Percentiles rank a stretch among this genome's conserved stretches.
Evolutionary conservation across 2,888 invertebrate species (phyloP).

Genomic region (Epistrophe eligans): DNA sequence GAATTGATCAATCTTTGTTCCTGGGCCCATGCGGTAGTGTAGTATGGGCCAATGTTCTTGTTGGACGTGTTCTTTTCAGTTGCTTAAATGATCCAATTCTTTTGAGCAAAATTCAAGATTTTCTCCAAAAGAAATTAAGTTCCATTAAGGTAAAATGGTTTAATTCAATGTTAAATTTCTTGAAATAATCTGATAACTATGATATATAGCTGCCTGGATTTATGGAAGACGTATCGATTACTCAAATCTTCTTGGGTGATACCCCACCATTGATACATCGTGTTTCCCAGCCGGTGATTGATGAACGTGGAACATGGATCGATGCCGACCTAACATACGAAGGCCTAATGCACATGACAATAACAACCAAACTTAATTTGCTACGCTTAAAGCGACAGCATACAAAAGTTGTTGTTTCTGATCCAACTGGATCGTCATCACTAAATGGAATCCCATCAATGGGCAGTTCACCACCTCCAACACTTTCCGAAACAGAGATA

Average conservation of each 20-base stretch:
- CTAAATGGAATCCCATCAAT: slow-evolving; percentile 48
- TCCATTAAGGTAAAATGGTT: slow-evolving; percentile 80
- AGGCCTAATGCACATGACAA: slow-evolving; percentile 89
- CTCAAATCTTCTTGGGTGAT: slow-evolving; percentile 89
- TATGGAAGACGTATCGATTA: slow-evolving; percentile 91
- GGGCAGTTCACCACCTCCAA: slow-evolving; percentile 66
- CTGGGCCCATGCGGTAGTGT: slow-evolving; percentile 83
- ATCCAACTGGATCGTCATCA: slow-evolving; percentile 8
- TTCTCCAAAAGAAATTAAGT: slow-evolving; percentile 82
- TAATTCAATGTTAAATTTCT: neutral
- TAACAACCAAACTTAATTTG: slow-evolving; percentile 92
- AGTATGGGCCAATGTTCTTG: slow-evolving; percentile 83
- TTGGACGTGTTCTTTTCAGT: slow-evolving; percentile 82
- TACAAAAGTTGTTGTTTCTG: slow-evolving; percentile 60
- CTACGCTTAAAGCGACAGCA: slow-evolving; percentile 81
- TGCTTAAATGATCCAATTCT: slow-evolving; percentile 80
- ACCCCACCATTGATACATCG: slow-evolving; percentile 87
- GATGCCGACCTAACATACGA: slow-evolving; percentile 91
- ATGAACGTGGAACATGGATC: slow-evolving; percentile 93
- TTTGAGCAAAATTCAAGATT: slow-evolving; percentile 81
- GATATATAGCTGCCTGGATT: slow-evolving; percentile 89
- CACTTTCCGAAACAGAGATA: slow-evolving; percentile 66
- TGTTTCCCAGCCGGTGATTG: slow-evolving; percentile 87
- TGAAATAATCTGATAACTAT: neutral
- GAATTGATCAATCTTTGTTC: slow-evolving; percentile 83